Conservation (phyloP, 2,888 invertebrate species). For the Coelogynopora nodosa region DNA sequence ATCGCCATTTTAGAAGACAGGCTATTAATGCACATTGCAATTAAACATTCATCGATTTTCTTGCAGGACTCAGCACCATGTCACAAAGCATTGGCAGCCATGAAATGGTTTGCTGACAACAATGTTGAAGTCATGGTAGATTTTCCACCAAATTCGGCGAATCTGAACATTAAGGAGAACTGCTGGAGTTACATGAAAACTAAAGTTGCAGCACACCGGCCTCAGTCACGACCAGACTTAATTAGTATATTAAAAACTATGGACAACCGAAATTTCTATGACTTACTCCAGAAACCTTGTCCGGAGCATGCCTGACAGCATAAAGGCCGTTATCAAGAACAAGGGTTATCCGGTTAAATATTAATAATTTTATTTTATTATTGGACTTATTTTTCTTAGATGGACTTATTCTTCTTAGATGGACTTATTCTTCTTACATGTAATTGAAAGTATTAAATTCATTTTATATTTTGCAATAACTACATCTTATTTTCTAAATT, state of each 20-base stretch:
- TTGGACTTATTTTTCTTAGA: neutral
- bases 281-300: neutral
- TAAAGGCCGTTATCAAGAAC: neutral
- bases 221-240: neutral
- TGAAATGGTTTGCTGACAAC: neutral
- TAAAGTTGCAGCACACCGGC: neutral
- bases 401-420: too few relatives aligned
- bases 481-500: neutral
- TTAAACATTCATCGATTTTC: neutral
- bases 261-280: neutral
- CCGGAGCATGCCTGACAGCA: neutral
- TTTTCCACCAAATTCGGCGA: neutral
- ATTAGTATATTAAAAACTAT: neutral
- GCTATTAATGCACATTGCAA: neutral
- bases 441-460: neutral
- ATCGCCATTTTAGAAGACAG: neutral
- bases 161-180: constrained; percentile 8
- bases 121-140: neutral
- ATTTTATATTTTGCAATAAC: neutral
- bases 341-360: neutral
- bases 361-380: neutral
- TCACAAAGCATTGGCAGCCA: neutral
- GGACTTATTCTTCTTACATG: neutral
- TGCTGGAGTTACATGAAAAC: neutral
- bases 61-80: constrained; percentile 3